These are phyloP conservation scores for Metaphire vulgaris DNA, from an alignment of 1,140 invertebrate genomes.

Conservation along the genomic window DNA sequence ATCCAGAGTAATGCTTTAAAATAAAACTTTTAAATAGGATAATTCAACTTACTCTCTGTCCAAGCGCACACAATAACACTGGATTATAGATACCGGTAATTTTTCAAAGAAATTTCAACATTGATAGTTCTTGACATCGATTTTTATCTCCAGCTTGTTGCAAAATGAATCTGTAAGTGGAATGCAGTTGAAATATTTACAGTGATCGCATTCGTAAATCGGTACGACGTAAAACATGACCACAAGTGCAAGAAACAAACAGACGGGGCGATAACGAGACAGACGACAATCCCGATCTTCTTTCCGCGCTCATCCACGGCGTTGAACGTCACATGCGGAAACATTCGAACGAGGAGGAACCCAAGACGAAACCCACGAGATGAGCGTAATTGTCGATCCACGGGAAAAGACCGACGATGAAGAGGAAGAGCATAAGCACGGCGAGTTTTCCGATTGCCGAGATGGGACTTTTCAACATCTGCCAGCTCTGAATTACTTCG, in stretches of 20 bases:
- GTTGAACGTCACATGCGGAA: conserved; percentile 59
- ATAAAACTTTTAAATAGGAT: no score
- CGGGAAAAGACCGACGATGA: conserved; percentile 28
- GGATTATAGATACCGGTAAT: background rate
- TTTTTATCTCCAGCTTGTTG: conserved; percentile 76
- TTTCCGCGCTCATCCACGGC: background rate
- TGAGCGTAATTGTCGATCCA: conserved; percentile 95
- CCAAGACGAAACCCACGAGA: conserved; percentile 81
- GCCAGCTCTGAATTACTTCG: conserved; percentile 65
- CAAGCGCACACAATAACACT: background rate
- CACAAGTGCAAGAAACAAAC: conserved; percentile 69
- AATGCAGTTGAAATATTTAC: conserved; percentile 85
- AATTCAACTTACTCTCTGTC: background rate
- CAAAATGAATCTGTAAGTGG: conserved; percentile 84
- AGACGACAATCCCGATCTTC: conserved; percentile 39
- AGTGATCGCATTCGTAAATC: conserved; percentile 78
- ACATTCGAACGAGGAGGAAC: conserved; percentile 82
- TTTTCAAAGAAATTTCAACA: background rate
- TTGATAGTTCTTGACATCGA: background rate
- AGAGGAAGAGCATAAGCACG: conserved; percentile 24
- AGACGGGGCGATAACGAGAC: conserved; percentile 64
- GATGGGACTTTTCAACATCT: conserved; percentile 10
- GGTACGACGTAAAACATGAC: conserved; percentile 80
- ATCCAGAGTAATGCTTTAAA: no score
- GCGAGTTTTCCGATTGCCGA: conserved; percentile 14